Base-by-base conservation (phyloP, 2,888 invertebrate species). In the Sisyra terminalis region DNA sequence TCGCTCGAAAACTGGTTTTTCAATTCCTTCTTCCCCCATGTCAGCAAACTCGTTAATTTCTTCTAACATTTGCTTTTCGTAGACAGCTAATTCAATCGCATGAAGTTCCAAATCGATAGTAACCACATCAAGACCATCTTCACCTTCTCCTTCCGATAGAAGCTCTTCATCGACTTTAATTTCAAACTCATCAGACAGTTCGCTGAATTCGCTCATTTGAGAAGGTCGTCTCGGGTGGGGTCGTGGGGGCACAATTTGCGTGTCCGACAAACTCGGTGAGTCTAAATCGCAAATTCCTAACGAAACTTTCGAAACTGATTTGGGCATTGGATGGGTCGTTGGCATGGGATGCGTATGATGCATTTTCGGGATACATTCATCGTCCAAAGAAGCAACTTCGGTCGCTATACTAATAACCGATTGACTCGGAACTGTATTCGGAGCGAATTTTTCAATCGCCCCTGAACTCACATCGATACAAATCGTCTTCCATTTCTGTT, bases 181-280 rank as follows among this genome's bases (percentile, higher is more conserved):
- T 14, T 55, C 57, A 50, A 57, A 60, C 3, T 55, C 51, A 46
- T 61, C 59, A 47, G 57, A 50, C 34, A 60, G 52, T 3, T 50
- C 52, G 3, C 59, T 49, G 14, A 51, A 53, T 43, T 53, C 43
- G 17, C 46, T 54, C 6, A 53, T 24, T 24, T 24, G 24, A 7
- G 24, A 24, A 5, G 24, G 24, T 24, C 52, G 6, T 51, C 50
- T 39, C 52, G 52, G 5, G 49, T 43, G 3, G 50, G 49, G 11
- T 44, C 42, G 1, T 50, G 52, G 31, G 48, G 61, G 69, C 32
- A 65, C 61, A 51, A 70, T 66, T 53, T 73, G 73, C 39, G 73
- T 73, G 54, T 71, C 72, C 35, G 72, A 71, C 49, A 73, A 63
- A 53, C 71, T 71, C 16, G 73, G 71, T 18, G 73, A 73, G 53